Evolutionary conservation across 2,113 vertebrate species (phyloP).

Genomic region (Dasypus novemcinctus): DNA sequence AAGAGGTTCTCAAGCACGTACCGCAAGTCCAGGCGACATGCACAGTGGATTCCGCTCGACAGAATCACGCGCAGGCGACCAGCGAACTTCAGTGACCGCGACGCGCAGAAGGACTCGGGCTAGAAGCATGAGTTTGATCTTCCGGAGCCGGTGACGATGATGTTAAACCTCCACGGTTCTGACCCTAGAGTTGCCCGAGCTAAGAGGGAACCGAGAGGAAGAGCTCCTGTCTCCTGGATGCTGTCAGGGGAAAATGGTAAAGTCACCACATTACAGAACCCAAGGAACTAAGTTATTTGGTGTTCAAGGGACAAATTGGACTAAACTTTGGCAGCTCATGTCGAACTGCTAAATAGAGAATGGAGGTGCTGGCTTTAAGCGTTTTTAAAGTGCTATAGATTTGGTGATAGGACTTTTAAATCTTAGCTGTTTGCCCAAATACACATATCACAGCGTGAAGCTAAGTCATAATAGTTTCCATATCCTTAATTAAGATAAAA

Average conservation of each 20-base stretch:
- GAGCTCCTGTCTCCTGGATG: rapidly evolving
- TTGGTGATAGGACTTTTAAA: neutral
- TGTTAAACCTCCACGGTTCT: conserved; percentile 88
- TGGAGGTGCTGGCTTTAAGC: neutral
- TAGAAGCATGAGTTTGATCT: conserved; percentile 97
- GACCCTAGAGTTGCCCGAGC: conserved; percentile 85
- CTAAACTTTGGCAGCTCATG: neutral
- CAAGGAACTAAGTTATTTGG: neutral
- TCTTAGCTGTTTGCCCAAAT: neutral
- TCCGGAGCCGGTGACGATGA: conserved; percentile 93
- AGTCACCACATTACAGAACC: neutral
- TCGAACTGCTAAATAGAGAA: neutral
- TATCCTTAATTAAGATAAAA: too few species aligned
- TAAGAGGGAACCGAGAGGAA: conserved; percentile 77
- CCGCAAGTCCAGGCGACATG: conserved; percentile 92
- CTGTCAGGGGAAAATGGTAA: neutral
- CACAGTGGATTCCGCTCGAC: conserved; percentile 88
- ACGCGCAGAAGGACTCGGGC: conserved; percentile 93
- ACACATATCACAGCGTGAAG: neutral
- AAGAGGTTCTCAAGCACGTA: conserved; percentile 92
- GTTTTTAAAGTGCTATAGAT: neutral
- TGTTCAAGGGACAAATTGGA: neutral
- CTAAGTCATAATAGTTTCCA: too few species aligned
- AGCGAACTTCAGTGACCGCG: conserved; percentile 94
- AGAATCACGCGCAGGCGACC: conserved; percentile 99